Base-by-base conservation (phyloP, 2,113 vertebrate species). In the Meriones unguiculatus region DNA sequence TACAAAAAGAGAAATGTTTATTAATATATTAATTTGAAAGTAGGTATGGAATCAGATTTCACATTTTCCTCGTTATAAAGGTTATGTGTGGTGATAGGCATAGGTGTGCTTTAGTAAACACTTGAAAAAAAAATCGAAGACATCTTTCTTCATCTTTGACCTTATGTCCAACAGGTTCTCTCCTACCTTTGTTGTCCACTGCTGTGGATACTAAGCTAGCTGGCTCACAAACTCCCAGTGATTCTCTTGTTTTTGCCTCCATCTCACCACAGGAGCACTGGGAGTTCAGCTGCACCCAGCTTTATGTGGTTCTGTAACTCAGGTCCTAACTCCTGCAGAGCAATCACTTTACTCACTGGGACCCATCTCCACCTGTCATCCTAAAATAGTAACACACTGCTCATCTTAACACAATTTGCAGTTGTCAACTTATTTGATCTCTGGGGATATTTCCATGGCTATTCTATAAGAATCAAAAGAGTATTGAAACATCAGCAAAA, bases 11-110 rank as follows among this genome's bases (percentile, higher is more conserved):
- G 30, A 57, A 65, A 54, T 90, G 88, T 46, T 90, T 59, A 90
- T 41, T 62, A 72, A 80, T 89, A 94, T 85, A 70, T 52, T 89
- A 35, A 87, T 65, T 90, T 17, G 13, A 93, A 90, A 92, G 20
- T 73, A 78, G 25, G 7, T 69, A 69, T 78, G 64, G 25, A 95
- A 89, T 82, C 64, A 89, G 22, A 57, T 72, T 88, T 62, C 72
- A 92, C 17, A 62, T 81, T n/a, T 52, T 82, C 2, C 1, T 62
- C 57, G 12, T 15, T 41, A 84, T 13, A 64, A 38, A 64, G 12
- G 57, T 24, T 38, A 25, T 64, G 80, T 62, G 35, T 41, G n/a
- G n/a, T 14, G 24, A n/a, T 17, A 82, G 30, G 54, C 54, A 82
- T 22, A 25, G 14, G 6, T 38, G 20, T 82, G 12, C 80, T 59